phyloP scores from a whole-genome alignment of 2,113 vertebrate species.

The Tricholaema leucomelas region DNA sequence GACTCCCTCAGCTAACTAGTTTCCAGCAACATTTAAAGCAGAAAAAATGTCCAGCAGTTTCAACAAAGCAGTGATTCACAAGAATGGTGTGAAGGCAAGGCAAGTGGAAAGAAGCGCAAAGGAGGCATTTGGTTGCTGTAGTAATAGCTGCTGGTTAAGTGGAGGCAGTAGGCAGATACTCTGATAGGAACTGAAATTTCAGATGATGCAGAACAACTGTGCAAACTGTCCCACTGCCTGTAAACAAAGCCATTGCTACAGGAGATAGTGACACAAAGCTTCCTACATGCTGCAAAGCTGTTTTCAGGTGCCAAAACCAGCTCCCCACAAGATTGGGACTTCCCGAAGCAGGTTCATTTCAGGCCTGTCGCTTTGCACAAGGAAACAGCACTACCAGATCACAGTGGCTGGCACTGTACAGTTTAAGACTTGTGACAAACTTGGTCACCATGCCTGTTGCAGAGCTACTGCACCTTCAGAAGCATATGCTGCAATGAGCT shows the following conservation, averaged over 20 bases:
- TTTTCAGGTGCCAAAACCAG: not conserved
- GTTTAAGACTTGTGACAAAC: not conserved
- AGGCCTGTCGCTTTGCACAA: not conserved
- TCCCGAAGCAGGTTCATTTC: not conserved
- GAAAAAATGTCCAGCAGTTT: not conserved
- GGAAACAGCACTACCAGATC: not conserved
- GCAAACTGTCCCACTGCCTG: not conserved
- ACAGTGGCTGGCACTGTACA: not conserved
- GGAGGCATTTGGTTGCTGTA: not conserved
- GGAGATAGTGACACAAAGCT: not conserved
- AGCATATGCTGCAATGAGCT: not conserved
- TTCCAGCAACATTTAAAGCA: not conserved
- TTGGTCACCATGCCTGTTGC: not conserved
- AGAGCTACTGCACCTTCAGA: not conserved
- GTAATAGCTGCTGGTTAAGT: not conserved
- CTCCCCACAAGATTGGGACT: not conserved
- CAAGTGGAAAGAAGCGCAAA: not conserved
- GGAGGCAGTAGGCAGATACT: no score
- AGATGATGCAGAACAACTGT: not conserved
- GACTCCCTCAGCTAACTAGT: not conserved
- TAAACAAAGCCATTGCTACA: not conserved
- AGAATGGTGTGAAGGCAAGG: no score
- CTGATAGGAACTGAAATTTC: not conserved
- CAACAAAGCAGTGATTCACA: fast-evolving
- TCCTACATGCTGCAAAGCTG: not conserved